Conservation (phyloP, 1,140 invertebrate genomes). For the Trichogramma pretiosum region DNA sequence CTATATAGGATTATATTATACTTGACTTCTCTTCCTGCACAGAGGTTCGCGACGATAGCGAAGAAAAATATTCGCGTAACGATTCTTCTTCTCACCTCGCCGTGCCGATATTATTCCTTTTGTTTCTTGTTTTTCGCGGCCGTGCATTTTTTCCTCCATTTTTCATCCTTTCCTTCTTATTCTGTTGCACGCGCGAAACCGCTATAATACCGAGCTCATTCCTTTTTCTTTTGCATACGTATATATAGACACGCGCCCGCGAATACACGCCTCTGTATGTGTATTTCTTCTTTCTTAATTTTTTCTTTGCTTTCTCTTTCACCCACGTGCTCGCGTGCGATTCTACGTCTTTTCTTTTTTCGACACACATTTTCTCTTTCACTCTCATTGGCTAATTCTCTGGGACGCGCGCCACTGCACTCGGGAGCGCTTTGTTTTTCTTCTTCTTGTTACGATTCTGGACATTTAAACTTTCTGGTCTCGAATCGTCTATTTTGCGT, state of each 20-base stretch:
- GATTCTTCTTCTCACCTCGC: no score
- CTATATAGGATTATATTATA: no score
- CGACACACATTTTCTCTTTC: conserved; percentile 19
- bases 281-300: conserved; percentile 12
- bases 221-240: conserved; percentile 3
- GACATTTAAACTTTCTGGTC: background rate
- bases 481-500: background rate
- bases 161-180: background rate
- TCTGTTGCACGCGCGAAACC: background rate
- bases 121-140: background rate
- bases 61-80: no score
- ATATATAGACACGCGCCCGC: background rate
- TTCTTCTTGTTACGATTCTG: background rate
- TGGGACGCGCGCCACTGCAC: background rate
- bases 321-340: conserved; percentile 8
- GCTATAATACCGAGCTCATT: conserved; percentile 4
- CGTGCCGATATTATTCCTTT: no score
- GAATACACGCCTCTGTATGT: conserved; percentile 9
- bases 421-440: background rate
- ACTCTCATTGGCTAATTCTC: conserved; percentile 2
- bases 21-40: no score
- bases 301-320: conserved; percentile 17
- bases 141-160: conserved; percentile 18
- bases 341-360: conserved; percentile 13
- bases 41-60: no score